These are phyloP conservation scores for Pangasius mekongensis DNA, from an alignment of 2,797 vertebrate genomes.

Conservation along the genomic window DNA sequence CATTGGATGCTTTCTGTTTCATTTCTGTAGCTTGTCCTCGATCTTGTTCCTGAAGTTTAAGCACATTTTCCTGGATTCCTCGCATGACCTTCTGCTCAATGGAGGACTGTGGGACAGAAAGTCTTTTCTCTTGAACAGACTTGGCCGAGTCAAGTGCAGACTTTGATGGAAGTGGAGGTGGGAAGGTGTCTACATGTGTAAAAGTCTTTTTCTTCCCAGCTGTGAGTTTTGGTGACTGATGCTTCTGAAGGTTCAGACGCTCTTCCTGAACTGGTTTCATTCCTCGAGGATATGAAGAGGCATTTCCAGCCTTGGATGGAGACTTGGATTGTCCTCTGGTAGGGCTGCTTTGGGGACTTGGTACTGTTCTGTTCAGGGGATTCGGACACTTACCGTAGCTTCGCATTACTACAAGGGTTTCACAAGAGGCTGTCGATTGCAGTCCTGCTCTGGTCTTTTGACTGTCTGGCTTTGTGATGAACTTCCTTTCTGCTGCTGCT, in stretches of 20 bases:
- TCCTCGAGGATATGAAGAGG: constrained; percentile 67
- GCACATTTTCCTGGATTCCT: constrained; percentile 92
- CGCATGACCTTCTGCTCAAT: constrained; percentile 99
- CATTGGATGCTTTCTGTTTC: constrained; percentile 87
- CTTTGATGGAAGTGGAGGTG: constrained; percentile 71
- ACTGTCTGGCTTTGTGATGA: constrained; percentile 75
- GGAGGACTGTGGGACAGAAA: constrained; percentile 76
- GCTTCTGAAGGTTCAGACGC: constrained; percentile 74
- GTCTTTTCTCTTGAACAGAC: constrained; percentile 64
- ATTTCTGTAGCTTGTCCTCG: constrained; percentile 73
- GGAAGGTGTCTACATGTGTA: constrained; percentile 74
- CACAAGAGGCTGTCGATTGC: constrained; percentile 71
- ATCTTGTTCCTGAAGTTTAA: constrained; percentile 90
- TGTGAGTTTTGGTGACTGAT: constrained; percentile 74
- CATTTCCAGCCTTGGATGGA: constrained; percentile 79
- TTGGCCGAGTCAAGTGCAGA: constrained; percentile 65
- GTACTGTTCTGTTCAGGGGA: constrained; percentile 65
- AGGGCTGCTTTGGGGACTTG: constrained; percentile 82
- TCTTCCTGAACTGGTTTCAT: constrained; percentile 69
- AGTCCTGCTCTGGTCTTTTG: constrained; percentile 76
- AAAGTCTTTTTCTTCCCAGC: constrained; percentile 76
- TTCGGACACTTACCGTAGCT: constrained; percentile 80
- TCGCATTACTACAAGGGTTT: constrained; percentile 73
- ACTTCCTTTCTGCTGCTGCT: constrained; percentile 44
- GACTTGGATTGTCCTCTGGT: constrained; percentile 88